Evolutionary conservation across 2,797 vertebrate genomes (phyloP).

Genomic region (Cynodonichthys magdalenae): DNA sequence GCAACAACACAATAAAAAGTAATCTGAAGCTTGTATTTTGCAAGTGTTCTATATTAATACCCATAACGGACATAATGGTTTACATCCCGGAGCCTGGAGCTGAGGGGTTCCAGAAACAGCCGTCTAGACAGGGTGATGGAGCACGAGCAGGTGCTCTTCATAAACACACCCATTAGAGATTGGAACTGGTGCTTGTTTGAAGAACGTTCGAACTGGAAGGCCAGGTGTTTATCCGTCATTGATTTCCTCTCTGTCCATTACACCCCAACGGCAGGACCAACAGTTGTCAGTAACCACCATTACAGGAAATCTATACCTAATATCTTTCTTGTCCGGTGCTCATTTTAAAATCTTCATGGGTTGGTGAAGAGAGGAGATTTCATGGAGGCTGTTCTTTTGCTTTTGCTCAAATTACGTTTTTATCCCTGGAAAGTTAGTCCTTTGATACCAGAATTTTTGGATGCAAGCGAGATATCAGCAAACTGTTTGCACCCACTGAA

Average conservation of each 20-base stretch:
- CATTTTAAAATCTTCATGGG: conserved; percentile 41
- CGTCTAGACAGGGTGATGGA: conserved; percentile 39
- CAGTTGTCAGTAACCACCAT: conserved; percentile 67
- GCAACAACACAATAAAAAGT: neutral
- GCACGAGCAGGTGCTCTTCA: conserved; percentile 54
- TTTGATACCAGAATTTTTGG: neutral
- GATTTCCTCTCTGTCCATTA: conserved; percentile 64
- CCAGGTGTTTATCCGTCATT: conserved; percentile 72
- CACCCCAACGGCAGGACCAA: conserved; percentile 27
- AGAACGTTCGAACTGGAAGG: conserved; percentile 61
- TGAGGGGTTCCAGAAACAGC: neutral
- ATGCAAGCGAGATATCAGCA: conserved; percentile 4
- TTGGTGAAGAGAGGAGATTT: conserved; percentile 25
- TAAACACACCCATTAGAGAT: conserved; percentile 62
- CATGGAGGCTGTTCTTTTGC: conserved; percentile 3
- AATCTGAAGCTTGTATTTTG: neutral
- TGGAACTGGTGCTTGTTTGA: conserved; percentile 64
- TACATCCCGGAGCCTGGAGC: neutral
- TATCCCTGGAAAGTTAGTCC: conserved; percentile 1
- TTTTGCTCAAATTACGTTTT: conserved; percentile 22
- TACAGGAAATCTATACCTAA: conserved; percentile 79
- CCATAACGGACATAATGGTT: conserved; percentile 9
- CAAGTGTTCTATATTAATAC: neutral
- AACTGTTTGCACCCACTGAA: neutral
- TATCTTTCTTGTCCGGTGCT: conserved; percentile 63